Base-by-base conservation (phyloP, 1,140 invertebrate species). In the Spodoptera litura region DNA sequence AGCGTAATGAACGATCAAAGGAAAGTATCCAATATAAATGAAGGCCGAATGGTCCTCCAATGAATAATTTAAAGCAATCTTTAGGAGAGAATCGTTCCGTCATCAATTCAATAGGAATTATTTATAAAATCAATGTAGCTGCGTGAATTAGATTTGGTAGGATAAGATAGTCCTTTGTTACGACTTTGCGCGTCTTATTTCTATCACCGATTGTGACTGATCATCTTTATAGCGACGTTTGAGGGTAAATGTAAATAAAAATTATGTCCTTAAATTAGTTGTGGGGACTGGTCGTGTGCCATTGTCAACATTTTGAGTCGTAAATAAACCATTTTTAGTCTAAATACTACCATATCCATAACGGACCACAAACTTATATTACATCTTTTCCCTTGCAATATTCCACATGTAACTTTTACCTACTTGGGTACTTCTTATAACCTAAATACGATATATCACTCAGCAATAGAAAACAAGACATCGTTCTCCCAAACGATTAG, bases 11-110 rank as follows among this genome's bases (percentile, higher is more conserved):
- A 56, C 35, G 52, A 77, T 56, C 73, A 75, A 75, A 77, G 62
- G 11, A 52, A 53, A 59, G 44, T n/a, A 58, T 68, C 61, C 62
- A 77, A 77, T 68, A 77, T 77, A 77, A 77, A 77, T 77, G 52
- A 35, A 56, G 61, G 49, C 27, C 27, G 56, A 61, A 59, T 49
- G 25, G 52, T 10, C 38, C 55, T 58, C 25, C 4, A 59, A 5
- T 78, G 55, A 78, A 78, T 71, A 68, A 55, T 70, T 78, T 52
- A 71, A 61, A 49, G 15, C 71, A 51, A 71, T 71, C 76, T 71
- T 55, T 35, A 52, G 51, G 13, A 25, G 51, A 56, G 51, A 56
- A 68, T 77, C 62, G 35, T 53, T 68, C 15, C 27, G 35, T 55
- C 20, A 61, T 74, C 72, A 25, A 73, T 56, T 74, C 56, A 51